These are phyloP conservation scores for Centroberyx gerrardi DNA, from an alignment of 2,797 vertebrate species.

Conservation along the genomic window DNA sequence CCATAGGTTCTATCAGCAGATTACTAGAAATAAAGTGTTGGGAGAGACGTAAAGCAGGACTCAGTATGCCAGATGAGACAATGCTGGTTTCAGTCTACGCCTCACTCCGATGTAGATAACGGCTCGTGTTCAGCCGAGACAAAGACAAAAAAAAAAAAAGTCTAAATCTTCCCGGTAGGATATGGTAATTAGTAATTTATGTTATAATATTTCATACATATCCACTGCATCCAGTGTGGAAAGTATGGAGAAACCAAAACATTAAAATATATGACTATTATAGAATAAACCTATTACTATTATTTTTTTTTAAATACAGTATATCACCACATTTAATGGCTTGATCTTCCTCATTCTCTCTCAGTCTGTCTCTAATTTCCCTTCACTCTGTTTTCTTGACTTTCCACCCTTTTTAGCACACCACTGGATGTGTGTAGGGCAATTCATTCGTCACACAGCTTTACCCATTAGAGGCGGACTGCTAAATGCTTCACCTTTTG, in stretches of 20 bases:
- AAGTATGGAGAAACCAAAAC: slow-evolving; percentile 16
- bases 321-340: slow-evolving; percentile 41
- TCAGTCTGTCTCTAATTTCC: slow-evolving; percentile 49
- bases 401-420: slow-evolving; percentile 73
- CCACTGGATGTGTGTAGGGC: slow-evolving; percentile 76
- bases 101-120: slow-evolving; percentile 67
- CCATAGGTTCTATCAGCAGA: slow-evolving; percentile 86
- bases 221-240: slow-evolving; percentile 3
- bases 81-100: slow-evolving; percentile 76
- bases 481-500: slow-evolving; percentile 86
- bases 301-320: slow-evolving; percentile 39
- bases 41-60: slow-evolving; percentile 79
- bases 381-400: slow-evolving; percentile 68
- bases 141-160: slow-evolving; percentile 60
- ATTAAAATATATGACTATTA: slow-evolving; percentile 28
- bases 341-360: slow-evolving; percentile 50
- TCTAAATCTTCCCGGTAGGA: slow-evolving; percentile 61
- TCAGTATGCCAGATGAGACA: slow-evolving; percentile 81
- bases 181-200: slow-evolving; percentile 57
- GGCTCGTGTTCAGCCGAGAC: slow-evolving; percentile 48
- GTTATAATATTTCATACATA: slow-evolving; percentile 49
- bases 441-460: slow-evolving; percentile 85
- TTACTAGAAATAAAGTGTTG: slow-evolving; percentile 85
- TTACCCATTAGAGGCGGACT: slow-evolving; percentile 83
- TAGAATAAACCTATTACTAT: slow-evolving; percentile 29